Percentiles rank a stretch among this genome's conserved stretches.
Evolutionary conservation across 2,797 vertebrate genomes (phyloP).

Genomic region (Clarias platycephalus): DNA sequence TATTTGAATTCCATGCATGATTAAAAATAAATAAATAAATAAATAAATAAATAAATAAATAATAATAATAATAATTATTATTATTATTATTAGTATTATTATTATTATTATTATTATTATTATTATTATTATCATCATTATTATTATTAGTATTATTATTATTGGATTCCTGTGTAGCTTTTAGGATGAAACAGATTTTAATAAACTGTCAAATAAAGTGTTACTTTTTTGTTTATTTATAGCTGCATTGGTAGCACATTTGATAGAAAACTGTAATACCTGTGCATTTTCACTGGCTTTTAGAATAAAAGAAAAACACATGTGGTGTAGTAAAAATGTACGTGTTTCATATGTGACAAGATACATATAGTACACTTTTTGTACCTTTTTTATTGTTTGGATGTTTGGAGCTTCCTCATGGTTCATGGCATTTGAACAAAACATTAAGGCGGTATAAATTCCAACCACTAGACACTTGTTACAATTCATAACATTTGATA

Average conservation of each 20-base stretch:
- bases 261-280: not conserved
- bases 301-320: not conserved
- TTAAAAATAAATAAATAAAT: no score
- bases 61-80: no score
- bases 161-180: not conserved
- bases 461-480: not conserved
- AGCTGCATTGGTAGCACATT: not conserved
- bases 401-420: not conserved
- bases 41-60: no score
- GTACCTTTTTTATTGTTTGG: no score
- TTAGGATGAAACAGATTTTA: no score
- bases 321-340: not conserved
- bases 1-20: not conserved
- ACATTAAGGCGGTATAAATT: no score
- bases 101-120: no score
- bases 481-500: not conserved
- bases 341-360: not conserved
- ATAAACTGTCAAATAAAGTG: conserved; percentile 9
- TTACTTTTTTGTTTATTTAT: not conserved
- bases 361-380: not conserved
- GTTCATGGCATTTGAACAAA: no score
- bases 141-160: no score
- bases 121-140: no score
- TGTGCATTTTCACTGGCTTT: not conserved
- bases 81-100: no score